Evolutionary conservation across 2,113 vertebrate species (phyloP).

Genomic region (Oxyura jamaicensis): DNA sequence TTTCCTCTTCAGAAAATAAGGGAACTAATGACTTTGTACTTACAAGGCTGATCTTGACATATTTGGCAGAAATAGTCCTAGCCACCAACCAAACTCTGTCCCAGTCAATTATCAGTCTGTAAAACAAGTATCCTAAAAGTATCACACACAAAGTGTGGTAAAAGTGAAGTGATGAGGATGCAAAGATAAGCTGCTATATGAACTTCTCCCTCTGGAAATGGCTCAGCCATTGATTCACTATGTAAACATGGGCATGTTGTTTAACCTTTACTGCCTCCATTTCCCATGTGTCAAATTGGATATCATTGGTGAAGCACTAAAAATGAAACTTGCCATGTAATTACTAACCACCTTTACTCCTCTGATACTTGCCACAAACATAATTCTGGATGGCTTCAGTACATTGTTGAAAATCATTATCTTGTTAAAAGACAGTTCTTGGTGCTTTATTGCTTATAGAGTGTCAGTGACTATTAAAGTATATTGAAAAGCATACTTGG

Average conservation of each 20-base stretch:
- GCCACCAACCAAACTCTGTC: neutral
- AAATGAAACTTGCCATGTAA: neutral
- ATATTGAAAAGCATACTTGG: conserved; percentile 44
- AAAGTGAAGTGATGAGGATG: neutral
- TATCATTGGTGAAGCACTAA: neutral
- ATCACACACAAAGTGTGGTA: neutral
- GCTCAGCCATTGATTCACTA: neutral
- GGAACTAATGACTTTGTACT: neutral
- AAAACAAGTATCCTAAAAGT: neutral
- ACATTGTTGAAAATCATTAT: conserved; percentile 11
- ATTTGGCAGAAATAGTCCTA: neutral
- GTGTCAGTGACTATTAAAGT: conserved; percentile 56
- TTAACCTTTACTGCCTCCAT: neutral
- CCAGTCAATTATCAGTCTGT: neutral
- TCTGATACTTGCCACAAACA: conserved; percentile 26
- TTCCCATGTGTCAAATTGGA: neutral
- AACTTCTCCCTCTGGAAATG: neutral
- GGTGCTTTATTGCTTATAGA: conserved; percentile 56
- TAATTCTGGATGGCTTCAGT: conserved; percentile 48
- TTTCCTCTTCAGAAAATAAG: neutral
- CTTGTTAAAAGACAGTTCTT: conserved; percentile 55
- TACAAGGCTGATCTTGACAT: neutral
- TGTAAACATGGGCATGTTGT: neutral
- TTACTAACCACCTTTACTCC: neutral
- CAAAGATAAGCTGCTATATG: neutral